Base-by-base conservation (phyloP, 2,888 invertebrate species). In the Euzetes globulus region DNA sequence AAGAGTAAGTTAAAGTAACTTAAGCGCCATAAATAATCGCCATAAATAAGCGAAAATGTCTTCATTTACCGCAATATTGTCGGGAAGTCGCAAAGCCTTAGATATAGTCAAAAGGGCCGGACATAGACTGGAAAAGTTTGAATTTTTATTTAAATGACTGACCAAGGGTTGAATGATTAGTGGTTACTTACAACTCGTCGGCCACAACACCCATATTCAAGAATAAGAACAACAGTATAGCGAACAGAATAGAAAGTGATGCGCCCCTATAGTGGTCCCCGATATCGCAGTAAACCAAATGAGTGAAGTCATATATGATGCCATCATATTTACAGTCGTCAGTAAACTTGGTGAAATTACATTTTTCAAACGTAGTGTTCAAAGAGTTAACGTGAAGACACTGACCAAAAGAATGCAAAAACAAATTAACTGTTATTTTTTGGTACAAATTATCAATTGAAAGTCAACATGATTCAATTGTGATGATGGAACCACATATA, bases 101-200 rank as follows among this genome's bases (percentile, higher is more conserved):
- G 86, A 83, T 37, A 87, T 82, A 11, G 84, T 82, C 68, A 85
- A 82, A 13, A 87, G 78, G 1, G 85, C 82, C n/a, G 87, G 86
- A 76, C 86, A 86, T 77, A 87, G 85, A 77, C 87, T 87, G 78
- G 4, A 15, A n/a, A n/a, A n/a, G n/a, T n/a, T n/a, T 17, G 58
- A 15, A 58, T 11, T 9, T 33, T 65, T 74, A 5, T 50, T 60
- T 7, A 33, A 29, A 17, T 17, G 17, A 22, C n/a, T n/a, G n/a
- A n/a, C n/a, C 29, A 6, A 63, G 75, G n/a, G 22, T 19, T 55
- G 65, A 15, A 17, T 11, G 74, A 63, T 72, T 17, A 58, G 52
- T 33, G 33, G 25, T 19, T 75, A 82, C 84, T 85, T 82, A 88
- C 87, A 87, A 87, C 81, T 85, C 85, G 80, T 87, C 87, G 1